Evolutionary conservation across 2,888 invertebrate species (phyloP), one percentile per base, ranked within the genome.

Genomic region (Acanthosoma haemorrhoidale): DNA sequence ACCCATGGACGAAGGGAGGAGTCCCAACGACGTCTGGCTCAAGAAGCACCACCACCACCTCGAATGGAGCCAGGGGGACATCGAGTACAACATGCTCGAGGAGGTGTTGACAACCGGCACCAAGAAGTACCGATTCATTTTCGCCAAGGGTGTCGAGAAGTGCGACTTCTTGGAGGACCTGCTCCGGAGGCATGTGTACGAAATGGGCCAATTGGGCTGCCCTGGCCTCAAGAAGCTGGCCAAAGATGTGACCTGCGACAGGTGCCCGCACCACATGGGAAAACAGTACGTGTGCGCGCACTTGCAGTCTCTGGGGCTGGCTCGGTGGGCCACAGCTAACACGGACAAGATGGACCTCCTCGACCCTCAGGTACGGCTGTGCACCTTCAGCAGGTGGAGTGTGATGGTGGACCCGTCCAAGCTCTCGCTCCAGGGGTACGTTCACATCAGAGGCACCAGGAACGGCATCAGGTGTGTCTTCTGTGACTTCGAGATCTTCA

Each of bases 121-220:
- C 11, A 15, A 2, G 11, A 39, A 41, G 41, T 64, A n/a, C 31
- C 25, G 21, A 2, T 64, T 64, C 38, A n/a, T 64, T 4, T 64
- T 39, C 41, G 64, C 39, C 16, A 64, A 64, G 16, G 64, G 64
- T 1, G 15, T 21, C 4, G 64, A 64, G 16, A 64, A 64, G 64
- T 64, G 64, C 41, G 25, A 31, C 9, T 41, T 41, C 29, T 29
- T 64, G 15, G 39, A 41, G 18, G 31, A 3, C 15, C 3, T 21
- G 2, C 15, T 38, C 1, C 4, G 16, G 3, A 25, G 31, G n/a
- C 15, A 25, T 15, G 64, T 64, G 4, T 64, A 64, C 31, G 64
- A 64, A 8, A 39, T 64, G 0, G 38, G 41, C 15, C 11, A 0
- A 11, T 64, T 64, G 39, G 64, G 64, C 31, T 64, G 64, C 13